A percentile compares a stretch with the other conserved stretches of the same genome.
These are phyloP conservation scores for Triplophysa siluroides DNA, from an alignment of 2,113 vertebrate species.

Conservation along the genomic window DNA sequence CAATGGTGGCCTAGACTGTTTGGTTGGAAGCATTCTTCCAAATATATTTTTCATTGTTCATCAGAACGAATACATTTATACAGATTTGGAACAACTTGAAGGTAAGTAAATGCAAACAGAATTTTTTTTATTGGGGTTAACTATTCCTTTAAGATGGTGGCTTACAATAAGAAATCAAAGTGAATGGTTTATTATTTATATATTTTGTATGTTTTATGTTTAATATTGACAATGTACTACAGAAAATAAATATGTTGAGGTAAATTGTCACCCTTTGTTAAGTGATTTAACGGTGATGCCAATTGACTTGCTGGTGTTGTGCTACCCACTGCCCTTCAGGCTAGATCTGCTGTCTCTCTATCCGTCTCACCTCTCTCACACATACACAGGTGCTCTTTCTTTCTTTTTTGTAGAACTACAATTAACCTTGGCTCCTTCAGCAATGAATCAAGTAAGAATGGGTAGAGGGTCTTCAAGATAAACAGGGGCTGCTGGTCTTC, in stretches of 20 bases:
- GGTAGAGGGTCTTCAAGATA: constrained; percentile 76
- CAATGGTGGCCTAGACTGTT: too few species aligned
- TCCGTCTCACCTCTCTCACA: constrained; percentile 32
- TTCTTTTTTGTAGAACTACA: constrained; percentile 70
- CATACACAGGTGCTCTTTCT: constrained; percentile 74
- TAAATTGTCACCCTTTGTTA: neutral
- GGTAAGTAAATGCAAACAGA: too few species aligned
- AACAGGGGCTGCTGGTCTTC: constrained; percentile 75
- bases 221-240: too few species aligned
- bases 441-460: constrained; percentile 82
- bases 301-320: neutral
- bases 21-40: too few species aligned
- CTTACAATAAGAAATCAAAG: neutral
- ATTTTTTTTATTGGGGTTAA: too few species aligned
- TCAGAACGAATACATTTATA: too few species aligned
- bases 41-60: too few species aligned
- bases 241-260: neutral
- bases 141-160: too few species aligned
- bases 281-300: neutral
- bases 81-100: too few species aligned
- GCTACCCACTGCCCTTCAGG: neutral
- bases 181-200: neutral
- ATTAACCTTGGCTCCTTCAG: constrained; percentile 81
- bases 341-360: constrained; percentile 4
- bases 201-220: too few species aligned